Evolutionary conservation across 2,888 invertebrate genomes (phyloP).

Genomic region (Tillus elongatus): DNA sequence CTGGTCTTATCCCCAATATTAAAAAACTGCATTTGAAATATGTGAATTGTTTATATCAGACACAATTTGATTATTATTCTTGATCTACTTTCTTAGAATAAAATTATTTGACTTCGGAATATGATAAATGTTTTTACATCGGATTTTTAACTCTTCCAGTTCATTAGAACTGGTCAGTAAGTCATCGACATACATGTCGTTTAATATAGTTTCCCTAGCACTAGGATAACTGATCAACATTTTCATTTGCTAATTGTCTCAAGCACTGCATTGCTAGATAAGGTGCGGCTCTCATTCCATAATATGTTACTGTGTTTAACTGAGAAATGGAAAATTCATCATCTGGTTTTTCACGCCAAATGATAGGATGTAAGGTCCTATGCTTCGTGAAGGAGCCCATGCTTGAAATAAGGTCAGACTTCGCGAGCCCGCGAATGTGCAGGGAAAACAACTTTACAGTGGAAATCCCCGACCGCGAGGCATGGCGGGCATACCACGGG

Average conservation of each 20-base stretch:
- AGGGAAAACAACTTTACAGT: too few relatives aligned
- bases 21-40: neutral
- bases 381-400: too few relatives aligned
- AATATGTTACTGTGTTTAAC: slow-evolving; percentile 11
- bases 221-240: neutral
- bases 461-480: too few relatives aligned
- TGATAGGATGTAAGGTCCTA: slow-evolving; percentile 2
- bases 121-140: neutral
- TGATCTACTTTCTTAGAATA: neutral
- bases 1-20: neutral
- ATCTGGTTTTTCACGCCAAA: too few relatives aligned
- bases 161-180: slow-evolving; percentile 6
- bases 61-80: slow-evolving; percentile 1
- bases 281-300: slow-evolving; percentile 10
- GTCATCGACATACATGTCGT: slow-evolving; percentile 12
- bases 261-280: too few relatives aligned
- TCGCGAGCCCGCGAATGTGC: too few relatives aligned
- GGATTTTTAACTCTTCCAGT: neutral
- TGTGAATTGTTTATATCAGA: neutral
- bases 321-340: neutral
- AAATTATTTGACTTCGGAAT: neutral
- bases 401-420: too few relatives aligned
- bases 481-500: too few relatives aligned
- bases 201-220: slow-evolving; percentile 3
- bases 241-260: slow-evolving; percentile 5